Percentiles rank a stretch among this genome's conserved stretches.
Evolutionary conservation across 2,888 invertebrate species (phyloP).

Genomic region (Argynnis bischoffii): DNA sequence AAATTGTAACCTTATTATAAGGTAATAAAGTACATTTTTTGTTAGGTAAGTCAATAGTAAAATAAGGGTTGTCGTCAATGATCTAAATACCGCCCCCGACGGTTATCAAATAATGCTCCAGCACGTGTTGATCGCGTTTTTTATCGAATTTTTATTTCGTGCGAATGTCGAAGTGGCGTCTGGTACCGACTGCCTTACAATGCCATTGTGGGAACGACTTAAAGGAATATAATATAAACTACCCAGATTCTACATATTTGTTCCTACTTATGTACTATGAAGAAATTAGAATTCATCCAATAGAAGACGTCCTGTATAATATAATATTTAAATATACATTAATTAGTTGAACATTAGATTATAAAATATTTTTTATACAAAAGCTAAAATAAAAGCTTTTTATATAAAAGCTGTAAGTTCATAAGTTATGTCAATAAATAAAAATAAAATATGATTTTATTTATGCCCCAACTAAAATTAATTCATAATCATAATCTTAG

Average conservation of each 20-base stretch:
- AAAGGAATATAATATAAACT: slow-evolving; percentile 26
- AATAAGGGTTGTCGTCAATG: slow-evolving; percentile 73
- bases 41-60: slow-evolving; percentile 43
- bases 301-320: no score
- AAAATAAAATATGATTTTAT: background rate
- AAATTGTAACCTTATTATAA: slow-evolving; percentile 39
- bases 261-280: no score
- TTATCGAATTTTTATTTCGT: slow-evolving; percentile 76
- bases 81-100: slow-evolving; percentile 77
- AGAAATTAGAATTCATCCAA: no score
- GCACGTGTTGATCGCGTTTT: slow-evolving; percentile 74
- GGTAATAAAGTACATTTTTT: slow-evolving; percentile 44
- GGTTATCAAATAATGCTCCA: slow-evolving; percentile 78
- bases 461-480: background rate
- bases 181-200: slow-evolving; percentile 66
- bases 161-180: slow-evolving; percentile 75
- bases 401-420: no score
- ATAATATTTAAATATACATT: no score
- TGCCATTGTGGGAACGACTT: slow-evolving; percentile 45
- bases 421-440: no score
- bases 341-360: no score
- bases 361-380: no score
- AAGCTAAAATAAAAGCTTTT: no score
- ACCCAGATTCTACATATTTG: no score
- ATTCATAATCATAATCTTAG: slow-evolving; percentile 5